Conservation (phyloP, 2,888 invertebrate species). For the Macroteleia sp. region DNA sequence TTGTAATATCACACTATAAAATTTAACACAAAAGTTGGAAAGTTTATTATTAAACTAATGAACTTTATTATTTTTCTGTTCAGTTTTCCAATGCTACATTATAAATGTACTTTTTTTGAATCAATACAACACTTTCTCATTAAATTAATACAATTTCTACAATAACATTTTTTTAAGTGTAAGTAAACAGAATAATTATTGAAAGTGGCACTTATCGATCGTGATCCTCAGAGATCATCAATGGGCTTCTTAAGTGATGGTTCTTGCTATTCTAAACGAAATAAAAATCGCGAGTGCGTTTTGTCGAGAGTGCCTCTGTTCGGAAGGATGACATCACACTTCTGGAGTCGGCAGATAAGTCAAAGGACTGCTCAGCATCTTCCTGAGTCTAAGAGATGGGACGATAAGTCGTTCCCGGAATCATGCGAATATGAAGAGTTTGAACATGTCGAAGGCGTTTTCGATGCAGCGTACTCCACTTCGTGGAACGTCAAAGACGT, state of each 20-base stretch:
- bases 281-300: conserved; percentile 28
- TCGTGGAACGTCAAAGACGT: conserved; percentile 74
- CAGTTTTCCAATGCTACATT: no score
- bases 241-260: conserved; percentile 34
- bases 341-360: conserved; percentile 68
- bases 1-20: no score
- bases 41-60: no score
- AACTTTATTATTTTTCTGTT: no score
- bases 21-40: no score
- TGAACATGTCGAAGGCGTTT: conserved; percentile 38
- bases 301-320: conserved; percentile 63
- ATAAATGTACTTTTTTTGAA: no score
- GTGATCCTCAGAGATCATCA: conserved; percentile 5
- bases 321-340: conserved; percentile 76
- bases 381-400: conserved; percentile 28
- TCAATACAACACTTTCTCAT: no score
- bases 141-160: no score
- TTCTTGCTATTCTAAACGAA: conserved; percentile 10
- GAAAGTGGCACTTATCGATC: no score
- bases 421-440: conserved; percentile 48
- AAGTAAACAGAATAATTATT: no score
- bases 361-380: conserved; percentile 61
- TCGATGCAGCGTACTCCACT: conserved; percentile 66
- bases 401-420: conserved; percentile 46
- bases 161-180: no score